Evolutionary conservation across 2,113 vertebrate genomes (phyloP), one percentile per base, ranked within the genome.

Genomic region (Shinisaurus crocodilurus): DNA sequence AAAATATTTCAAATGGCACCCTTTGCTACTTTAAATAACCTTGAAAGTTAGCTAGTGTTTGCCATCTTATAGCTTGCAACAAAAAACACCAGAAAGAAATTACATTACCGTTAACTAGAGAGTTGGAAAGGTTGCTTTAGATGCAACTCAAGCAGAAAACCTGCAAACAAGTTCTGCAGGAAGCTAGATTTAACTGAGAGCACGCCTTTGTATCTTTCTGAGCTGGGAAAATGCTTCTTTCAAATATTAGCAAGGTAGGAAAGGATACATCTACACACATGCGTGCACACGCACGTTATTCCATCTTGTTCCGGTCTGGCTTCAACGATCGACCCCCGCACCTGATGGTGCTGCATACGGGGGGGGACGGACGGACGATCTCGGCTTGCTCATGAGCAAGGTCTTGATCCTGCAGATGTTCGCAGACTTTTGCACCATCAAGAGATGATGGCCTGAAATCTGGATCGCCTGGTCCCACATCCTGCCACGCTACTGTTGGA

Each of bases 181-280:
- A 95, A 95, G 88, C 77, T 85, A 92, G 45, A 85, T 79, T 94
- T 93, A 91, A 95, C 87, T 76, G 63, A 91, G 87, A 94, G 86
- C 88, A 90, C 92, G 85, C 32, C 79, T 94, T 86, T 92, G 84
- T 89, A 90, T 70, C 92, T 92, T 94, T 87, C 83, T 85, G 69
- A 88, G 83, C 54, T 82, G n/a, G n/a, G n/a, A 75, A 86, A 79
- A 91, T 69, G 65, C 80, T 86, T 93, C 69, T 90, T 93, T 86
- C 10, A 90, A 80, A 37, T 60, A 40, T 54, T 37, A 67, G 65
- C 88, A 70, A 88, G 74, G n/a, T 45, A 34, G 18, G 37, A 70
- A 27, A 69, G 23, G 88, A n/a, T 72, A 32, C 34, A 85, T 29
- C 15, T 1, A 1, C 25, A 60, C 48, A 45, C 75, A 29, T 7